Base-by-base conservation (phyloP, 2,797 vertebrate genomes). In the Lagocephalus sceleratus region DNA sequence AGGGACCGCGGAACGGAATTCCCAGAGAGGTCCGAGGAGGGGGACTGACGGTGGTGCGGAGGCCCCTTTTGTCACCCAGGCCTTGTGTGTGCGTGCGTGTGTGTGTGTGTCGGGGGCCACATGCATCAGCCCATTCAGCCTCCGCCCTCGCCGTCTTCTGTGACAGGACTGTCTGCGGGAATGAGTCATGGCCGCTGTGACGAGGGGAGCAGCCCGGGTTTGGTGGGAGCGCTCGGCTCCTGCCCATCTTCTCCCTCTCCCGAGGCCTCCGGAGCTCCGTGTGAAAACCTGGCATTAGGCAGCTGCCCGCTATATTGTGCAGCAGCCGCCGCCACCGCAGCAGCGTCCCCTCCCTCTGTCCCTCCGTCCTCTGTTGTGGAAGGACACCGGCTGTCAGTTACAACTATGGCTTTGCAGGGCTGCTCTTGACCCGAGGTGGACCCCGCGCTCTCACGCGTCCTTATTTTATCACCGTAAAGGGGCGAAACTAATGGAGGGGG, bases 131-230 rank as follows among this genome's bases (percentile, higher is more conserved):
- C n/a, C n/a, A 57, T 19, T 68, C 69, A 82, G 79, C 85, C 78
- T 85, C 71, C 70, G 23, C 29, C 55, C 44, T 63, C 64, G 7
- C 54, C 0, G 12, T 11, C 60, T 71, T n/a, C 50, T 47, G 53
- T 70, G 71, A 83, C 70, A 73, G 64, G 60, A 75, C 64, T 70
- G 54, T 82, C 75, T 66, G 60, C 25, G 59, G 66, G 67, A 81
- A 68, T 66, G 77, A 84, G 87, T 89, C 81, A 73, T 65, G 83
- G 86, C 85, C 83, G 67, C 61, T 68, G 68, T 82, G 85, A 88
- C 80, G 77, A 87, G 55, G 73, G 53, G 71, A 63, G 55, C 57
- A 46, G 87, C 85, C 82, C 52, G 74, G 74, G 85, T 87, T 85
- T 83, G n/a, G 56, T 45, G 40, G 56, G 43, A 48, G 69, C 54